Conservation (phyloP, 1,140 invertebrate genomes). For the Heliothis subflexa region DNA sequence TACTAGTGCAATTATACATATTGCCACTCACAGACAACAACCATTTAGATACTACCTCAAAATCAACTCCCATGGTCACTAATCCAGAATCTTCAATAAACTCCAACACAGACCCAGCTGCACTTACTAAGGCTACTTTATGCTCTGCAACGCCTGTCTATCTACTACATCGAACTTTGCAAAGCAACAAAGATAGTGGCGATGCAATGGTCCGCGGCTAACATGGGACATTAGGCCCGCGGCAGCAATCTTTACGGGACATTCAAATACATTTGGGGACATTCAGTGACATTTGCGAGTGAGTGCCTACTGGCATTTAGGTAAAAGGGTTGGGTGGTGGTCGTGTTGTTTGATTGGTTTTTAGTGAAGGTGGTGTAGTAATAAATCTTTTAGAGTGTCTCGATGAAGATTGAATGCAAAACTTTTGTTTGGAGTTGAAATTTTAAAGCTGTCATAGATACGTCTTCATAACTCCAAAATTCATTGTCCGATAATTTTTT, state of each 20-base stretch:
- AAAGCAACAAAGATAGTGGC: constrained; percentile 48
- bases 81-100: neutral
- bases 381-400: too few species aligned
- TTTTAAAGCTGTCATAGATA: too few species aligned
- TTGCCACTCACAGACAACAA: too few species aligned
- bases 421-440: too few species aligned
- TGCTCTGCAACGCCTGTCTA: neutral
- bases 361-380: too few species aligned
- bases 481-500: too few species aligned
- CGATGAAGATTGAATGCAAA: neutral
- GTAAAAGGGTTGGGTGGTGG: constrained; percentile 66
- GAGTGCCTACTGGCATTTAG: constrained; percentile 65
- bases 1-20: too few species aligned
- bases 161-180: constrained; percentile 20
- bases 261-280: constrained; percentile 67
- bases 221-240: constrained; percentile 67
- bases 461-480: too few species aligned
- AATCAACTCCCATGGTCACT: too few species aligned
- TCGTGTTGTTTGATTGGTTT: constrained; percentile 4
- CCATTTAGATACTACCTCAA: too few species aligned
- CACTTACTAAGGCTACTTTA: constrained; percentile 16
- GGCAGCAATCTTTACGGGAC: constrained; percentile 64
- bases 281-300: constrained; percentile 56
- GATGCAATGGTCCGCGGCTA: constrained; percentile 66
- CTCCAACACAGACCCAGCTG: neutral